Conservation (phyloP, 2,888 invertebrate genomes). For the Isoperla grammatica region DNA sequence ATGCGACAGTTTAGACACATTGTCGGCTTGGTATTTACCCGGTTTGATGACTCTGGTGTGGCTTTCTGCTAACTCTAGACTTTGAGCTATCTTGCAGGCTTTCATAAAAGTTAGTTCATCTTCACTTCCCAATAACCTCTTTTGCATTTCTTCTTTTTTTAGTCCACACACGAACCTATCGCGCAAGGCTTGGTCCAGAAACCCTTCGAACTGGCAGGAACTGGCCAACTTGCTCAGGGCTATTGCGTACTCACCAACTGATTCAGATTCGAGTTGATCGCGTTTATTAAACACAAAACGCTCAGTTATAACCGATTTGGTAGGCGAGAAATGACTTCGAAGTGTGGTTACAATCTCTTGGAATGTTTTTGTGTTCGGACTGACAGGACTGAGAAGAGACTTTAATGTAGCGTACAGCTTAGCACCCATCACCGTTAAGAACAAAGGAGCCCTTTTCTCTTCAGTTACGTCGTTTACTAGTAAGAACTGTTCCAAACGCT, state of each 20-base stretch:
- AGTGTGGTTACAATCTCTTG: constrained; percentile 28
- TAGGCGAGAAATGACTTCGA: constrained; percentile 29
- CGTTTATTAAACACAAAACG: constrained; percentile 34
- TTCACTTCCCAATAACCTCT: constrained; percentile 31
- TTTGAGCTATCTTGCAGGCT: constrained; percentile 26
- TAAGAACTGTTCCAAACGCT: constrained; percentile 34
- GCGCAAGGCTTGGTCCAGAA: constrained; percentile 32
- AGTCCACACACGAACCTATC: constrained; percentile 34
- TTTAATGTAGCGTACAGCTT: constrained; percentile 30
- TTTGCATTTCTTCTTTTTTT: constrained; percentile 27
- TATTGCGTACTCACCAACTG: constrained; percentile 29
- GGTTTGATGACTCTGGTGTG: constrained; percentile 11
- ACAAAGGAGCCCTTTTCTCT: constrained; percentile 31
- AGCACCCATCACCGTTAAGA: constrained; percentile 33
- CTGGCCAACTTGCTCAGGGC: constrained; percentile 33
- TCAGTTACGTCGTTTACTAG: constrained; percentile 31
- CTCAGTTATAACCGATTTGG: constrained; percentile 34
- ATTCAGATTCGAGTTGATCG: constrained; percentile 28
- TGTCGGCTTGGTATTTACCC: neutral
- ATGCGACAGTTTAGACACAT: neutral
- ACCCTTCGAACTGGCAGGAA: constrained; percentile 33
- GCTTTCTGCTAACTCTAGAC: constrained; percentile 23
- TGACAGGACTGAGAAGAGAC: constrained; percentile 19
- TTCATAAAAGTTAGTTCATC: constrained; percentile 26
- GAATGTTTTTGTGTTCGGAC: constrained; percentile 29